Evolutionary conservation across 2,797 vertebrate species (phyloP), one percentile per base, ranked within the genome.

Genomic region (Molossus alvarezi): DNA sequence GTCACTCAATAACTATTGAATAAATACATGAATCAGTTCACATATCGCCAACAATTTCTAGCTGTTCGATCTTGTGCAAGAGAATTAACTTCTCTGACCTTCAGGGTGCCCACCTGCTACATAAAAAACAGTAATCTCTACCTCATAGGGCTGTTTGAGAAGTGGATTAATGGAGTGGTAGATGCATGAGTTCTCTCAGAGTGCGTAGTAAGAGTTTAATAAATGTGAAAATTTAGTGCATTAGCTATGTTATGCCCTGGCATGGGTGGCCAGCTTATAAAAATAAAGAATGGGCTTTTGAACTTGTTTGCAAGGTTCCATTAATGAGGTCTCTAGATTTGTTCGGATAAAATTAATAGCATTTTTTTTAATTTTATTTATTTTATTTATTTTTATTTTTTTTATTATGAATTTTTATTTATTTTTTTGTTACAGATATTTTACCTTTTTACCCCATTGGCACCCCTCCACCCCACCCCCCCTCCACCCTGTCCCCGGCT

Each of bases 341-440:
- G 67, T 96, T 95, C 67, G 76, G 86, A 51, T 92, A 79, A 79
- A 94, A 91, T 94, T 85, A 92, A 57, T 90, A 33, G 33, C 33
- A 33, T 33, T 33, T 33, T 33, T 33, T n/a, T n/a, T n/a, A n/a
- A n/a, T n/a, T n/a, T n/a, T n/a, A n/a, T n/a, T n/a, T n/a, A n/a
- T n/a, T n/a, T n/a, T n/a, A n/a, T n/a, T n/a, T n/a, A n/a, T n/a
- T n/a, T n/a, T n/a, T n/a, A n/a, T n/a, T n/a, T n/a, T n/a, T 33
- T n/a, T n/a, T n/a, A n/a, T n/a, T n/a, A n/a, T n/a, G n/a, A n/a
- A n/a, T n/a, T n/a, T n/a, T n/a, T n/a, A n/a, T n/a, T n/a, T n/a
- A n/a, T n/a, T n/a, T n/a, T n/a, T n/a, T n/a, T n/a, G n/a, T n/a
- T n/a, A n/a, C n/a, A n/a, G n/a, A n/a, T n/a, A n/a, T n/a, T n/a